Conservation (phyloP, 2,888 invertebrate species). For the Teleogryllus oceanicus region DNA sequence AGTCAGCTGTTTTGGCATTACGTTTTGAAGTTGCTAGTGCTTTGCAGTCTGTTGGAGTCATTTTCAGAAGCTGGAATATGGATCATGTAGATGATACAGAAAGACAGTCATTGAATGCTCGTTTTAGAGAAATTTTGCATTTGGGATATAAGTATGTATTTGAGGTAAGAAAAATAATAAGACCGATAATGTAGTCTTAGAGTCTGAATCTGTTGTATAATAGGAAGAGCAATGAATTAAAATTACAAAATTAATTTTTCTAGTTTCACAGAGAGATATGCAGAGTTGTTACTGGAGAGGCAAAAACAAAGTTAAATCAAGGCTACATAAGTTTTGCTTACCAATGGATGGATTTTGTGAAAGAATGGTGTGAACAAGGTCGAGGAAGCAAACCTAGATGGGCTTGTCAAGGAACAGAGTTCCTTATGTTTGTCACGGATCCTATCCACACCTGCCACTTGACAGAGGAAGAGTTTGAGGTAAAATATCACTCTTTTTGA, state of each 20-base stretch:
- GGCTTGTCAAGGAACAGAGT: constrained; percentile 87
- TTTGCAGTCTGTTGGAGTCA: constrained; percentile 57
- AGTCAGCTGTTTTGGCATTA: constrained; percentile 57
- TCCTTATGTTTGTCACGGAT: constrained; percentile 79
- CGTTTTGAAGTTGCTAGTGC: constrained; percentile 56
- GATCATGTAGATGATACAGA: constrained; percentile 56
- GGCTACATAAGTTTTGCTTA: constrained; percentile 67
- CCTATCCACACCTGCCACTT: constrained; percentile 76
- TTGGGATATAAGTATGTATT: constrained; percentile 88
- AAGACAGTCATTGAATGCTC: constrained; percentile 57
- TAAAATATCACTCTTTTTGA: constrained; percentile 40
- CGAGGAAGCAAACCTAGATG: constrained; percentile 78
- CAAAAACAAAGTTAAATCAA: constrained; percentile 53
- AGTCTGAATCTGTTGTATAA: too few species aligned
- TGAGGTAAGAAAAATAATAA: constrained; percentile 56
- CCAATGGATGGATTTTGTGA: constrained; percentile 88
- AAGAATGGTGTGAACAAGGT: constrained; percentile 77
- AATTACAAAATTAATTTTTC: constrained; percentile 34
- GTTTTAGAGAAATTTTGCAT: constrained; percentile 73
- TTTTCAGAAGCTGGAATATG: constrained; percentile 52
- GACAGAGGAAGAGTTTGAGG: constrained; percentile 74
- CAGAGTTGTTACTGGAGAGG: constrained; percentile 55
- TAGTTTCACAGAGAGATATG: constrained; percentile 70
- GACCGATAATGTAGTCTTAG: too few species aligned
- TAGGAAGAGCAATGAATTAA: neutral